Conservation (phyloP, 2,888 invertebrate species). For the Meandrusa payeni region DNA sequence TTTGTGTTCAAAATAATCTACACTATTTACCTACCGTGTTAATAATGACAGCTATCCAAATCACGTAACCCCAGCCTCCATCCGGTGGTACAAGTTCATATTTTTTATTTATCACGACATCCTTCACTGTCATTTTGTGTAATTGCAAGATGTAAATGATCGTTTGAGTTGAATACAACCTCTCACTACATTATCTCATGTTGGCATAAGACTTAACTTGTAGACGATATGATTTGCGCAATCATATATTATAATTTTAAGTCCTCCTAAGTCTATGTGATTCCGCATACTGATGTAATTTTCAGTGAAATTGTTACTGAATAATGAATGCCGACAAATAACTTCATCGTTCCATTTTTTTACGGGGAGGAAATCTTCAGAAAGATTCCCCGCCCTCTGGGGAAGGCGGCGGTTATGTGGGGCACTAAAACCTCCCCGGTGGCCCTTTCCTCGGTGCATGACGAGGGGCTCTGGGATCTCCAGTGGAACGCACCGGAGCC, state of each 20-base stretch:
- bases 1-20: too few species aligned
- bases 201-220: slow-evolving; percentile 22
- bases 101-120: slow-evolving; percentile 37
- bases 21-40: slow-evolving; percentile 77
- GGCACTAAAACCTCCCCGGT: too few species aligned
- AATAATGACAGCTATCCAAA: slow-evolving; percentile 80
- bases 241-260: slow-evolving; percentile 11
- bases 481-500: too few species aligned
- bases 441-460: too few species aligned
- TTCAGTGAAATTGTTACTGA: background rate
- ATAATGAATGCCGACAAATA: too few species aligned
- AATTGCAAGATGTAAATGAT: slow-evolving; percentile 26
- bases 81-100: slow-evolving; percentile 73
- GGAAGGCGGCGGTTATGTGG: too few species aligned
- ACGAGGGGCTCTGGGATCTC: too few species aligned
- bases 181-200: slow-evolving; percentile 27
- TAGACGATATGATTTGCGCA: slow-evolving; percentile 17
- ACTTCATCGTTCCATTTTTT: too few species aligned
- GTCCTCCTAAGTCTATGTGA: slow-evolving; percentile 6
- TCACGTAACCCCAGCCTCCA: slow-evolving; percentile 86
- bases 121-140: slow-evolving; percentile 38
- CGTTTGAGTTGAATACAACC: slow-evolving; percentile 21
- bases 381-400: too few species aligned
- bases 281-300: slow-evolving; percentile 11
- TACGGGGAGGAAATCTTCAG: too few species aligned